Conservation (phyloP, 2,797 vertebrate species). For the Helicolenus hilgendorfi region DNA sequence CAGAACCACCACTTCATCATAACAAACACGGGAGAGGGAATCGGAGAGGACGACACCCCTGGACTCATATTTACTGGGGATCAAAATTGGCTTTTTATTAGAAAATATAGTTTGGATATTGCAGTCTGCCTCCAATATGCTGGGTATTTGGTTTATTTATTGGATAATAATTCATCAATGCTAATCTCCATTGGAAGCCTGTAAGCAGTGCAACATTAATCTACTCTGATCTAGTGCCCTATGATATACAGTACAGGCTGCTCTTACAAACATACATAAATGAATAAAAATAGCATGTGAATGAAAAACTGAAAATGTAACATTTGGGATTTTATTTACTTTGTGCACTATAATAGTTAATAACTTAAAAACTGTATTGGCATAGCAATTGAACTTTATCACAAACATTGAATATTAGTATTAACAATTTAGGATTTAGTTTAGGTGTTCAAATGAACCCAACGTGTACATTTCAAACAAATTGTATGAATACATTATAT, state of each 20-base stretch:
- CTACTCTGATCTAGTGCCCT: not conserved
- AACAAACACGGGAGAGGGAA: not conserved
- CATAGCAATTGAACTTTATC: not conserved
- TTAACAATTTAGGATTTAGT: not conserved
- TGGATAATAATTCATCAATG: constrained; percentile 7
- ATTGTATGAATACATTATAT: not conserved
- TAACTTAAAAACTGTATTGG: not conserved
- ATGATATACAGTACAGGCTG: not conserved
- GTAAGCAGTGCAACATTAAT: not conserved
- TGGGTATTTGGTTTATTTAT: not conserved
- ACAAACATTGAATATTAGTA: not conserved
- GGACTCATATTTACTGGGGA: not conserved
- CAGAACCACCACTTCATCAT: constrained; percentile 56
- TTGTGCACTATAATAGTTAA: not conserved
- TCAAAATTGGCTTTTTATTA: not conserved
- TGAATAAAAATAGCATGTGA: not conserved
- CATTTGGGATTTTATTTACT: not conserved
- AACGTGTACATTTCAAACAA: not conserved
- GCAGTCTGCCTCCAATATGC: not conserved
- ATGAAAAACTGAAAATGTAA: not conserved
- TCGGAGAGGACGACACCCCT: not conserved
- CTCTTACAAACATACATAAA: not conserved
- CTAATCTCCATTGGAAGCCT: not conserved
- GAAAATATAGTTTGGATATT: not conserved
- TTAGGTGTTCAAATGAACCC: not conserved